These are phyloP conservation scores for Ochlodes sylvanus DNA, from an alignment of 2,888 invertebrate genomes.

Conservation along the genomic window DNA sequence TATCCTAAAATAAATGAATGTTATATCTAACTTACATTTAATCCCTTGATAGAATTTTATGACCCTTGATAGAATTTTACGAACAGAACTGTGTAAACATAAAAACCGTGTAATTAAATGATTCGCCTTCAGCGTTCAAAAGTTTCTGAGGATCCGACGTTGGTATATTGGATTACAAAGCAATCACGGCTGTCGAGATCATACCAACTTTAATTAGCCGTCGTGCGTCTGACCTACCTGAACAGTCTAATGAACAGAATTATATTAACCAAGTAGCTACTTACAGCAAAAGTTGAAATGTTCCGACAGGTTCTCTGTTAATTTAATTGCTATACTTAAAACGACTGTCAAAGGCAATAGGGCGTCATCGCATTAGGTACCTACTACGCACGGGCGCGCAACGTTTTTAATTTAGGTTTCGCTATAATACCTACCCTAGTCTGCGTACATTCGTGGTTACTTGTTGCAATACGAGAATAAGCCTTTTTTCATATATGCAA, in stretches of 20 bases:
- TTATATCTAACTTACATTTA: too few species aligned
- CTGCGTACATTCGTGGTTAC: too few species aligned
- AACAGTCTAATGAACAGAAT: neutral
- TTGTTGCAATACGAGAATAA: too few species aligned
- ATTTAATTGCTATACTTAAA: neutral
- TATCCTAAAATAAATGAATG: too few species aligned
- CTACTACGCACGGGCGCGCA: too few species aligned
- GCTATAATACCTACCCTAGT: too few species aligned
- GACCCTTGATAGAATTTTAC: neutral
- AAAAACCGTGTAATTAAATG: conserved; percentile 4
- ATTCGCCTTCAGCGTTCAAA: neutral
- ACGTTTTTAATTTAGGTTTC: too few species aligned
- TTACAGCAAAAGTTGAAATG: neutral
- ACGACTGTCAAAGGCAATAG: too few species aligned
- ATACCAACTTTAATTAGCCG: conserved; percentile 22
- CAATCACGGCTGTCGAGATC: conserved; percentile 6
- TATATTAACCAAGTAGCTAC: neutral
- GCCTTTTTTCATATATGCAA: too few species aligned
- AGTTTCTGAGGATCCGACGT: conserved; percentile 9
- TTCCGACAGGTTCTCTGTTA: neutral
- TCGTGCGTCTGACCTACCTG: neutral
- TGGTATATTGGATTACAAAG: conserved; percentile 15
- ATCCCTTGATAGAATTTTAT: too few species aligned
- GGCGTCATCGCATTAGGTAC: too few species aligned
- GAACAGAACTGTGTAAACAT: neutral